Evolutionary conservation across 37 sponge, comb jelly and placozoan genomes (phyloP).

Genomic region (Aplysina aerophoba): DNA sequence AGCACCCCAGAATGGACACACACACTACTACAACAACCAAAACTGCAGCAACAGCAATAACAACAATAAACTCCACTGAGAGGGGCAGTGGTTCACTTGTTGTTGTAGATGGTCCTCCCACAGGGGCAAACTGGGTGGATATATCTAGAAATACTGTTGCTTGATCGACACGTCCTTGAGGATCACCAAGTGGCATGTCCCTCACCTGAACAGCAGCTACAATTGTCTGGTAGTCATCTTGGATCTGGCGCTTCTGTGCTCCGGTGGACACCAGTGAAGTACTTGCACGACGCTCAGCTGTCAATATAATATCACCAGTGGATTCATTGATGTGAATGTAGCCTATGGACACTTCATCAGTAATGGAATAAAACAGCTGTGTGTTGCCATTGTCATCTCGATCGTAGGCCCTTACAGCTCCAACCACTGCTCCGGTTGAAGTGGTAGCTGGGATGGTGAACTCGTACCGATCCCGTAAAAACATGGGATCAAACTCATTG

Average conservation of each 20-base stretch:
- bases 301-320: constrained; percentile 54
- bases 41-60: neutral
- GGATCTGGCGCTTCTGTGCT: neutral
- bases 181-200: neutral
- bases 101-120: neutral
- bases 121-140: neutral
- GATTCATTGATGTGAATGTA: constrained; percentile 41
- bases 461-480: neutral
- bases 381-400: constrained; percentile 55
- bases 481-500: constrained; percentile 49
- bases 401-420: constrained; percentile 54
- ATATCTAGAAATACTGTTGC: neutral
- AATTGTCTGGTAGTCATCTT: neutral
- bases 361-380: constrained; percentile 38
- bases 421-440: constrained; percentile 33
- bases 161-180: no score
- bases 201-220: constrained; percentile 15
- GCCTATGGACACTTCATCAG: neutral
- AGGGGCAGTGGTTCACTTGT: neutral
- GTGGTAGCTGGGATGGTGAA: constrained; percentile 44
- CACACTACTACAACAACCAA: neutral
- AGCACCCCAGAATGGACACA: neutral
- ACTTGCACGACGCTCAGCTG: neutral
- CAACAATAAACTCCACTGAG: neutral
- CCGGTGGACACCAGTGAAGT: neutral